Conservation (phyloP, 2,797 vertebrate species). For the Platyrinchus mystaceus region DNA sequence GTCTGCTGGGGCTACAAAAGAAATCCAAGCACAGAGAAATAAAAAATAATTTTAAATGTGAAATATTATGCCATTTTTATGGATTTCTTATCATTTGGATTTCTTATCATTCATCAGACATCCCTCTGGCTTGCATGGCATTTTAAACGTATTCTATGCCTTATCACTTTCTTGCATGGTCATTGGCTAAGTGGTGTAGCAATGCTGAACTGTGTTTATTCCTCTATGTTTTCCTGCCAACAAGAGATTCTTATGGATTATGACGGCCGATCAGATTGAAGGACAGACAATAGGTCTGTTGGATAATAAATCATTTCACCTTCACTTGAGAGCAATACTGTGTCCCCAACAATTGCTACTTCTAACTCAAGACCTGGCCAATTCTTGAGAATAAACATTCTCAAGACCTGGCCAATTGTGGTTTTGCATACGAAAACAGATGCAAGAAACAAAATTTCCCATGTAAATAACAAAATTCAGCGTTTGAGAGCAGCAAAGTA, state of each 20-base stretch:
- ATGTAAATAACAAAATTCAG: not conserved
- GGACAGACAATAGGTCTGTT: constrained; percentile 18
- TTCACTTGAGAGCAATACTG: constrained; percentile 14
- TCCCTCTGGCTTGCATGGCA: not conserved
- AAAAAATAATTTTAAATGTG: not conserved
- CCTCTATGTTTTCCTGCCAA: constrained; percentile 43
- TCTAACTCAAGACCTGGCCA: not conserved
- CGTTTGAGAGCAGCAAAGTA: not conserved
- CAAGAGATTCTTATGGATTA: not conserved
- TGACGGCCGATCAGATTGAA: constrained; percentile 4
- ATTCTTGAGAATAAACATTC: not conserved
- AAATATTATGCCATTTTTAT: not conserved
- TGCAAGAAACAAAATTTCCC: not conserved
- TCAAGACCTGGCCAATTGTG: not conserved
- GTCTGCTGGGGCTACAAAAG: not conserved
- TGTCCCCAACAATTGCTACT: not conserved
- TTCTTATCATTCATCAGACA: not conserved
- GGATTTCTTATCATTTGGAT: not conserved
- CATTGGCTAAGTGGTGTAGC: not conserved
- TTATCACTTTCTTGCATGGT: constrained; percentile 6
- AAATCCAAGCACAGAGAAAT: not conserved
- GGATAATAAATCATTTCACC: constrained; percentile 52
- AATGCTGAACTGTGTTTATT: constrained; percentile 19
- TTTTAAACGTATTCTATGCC: not conserved
- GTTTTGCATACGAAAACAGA: not conserved